Evolutionary conservation across 2,113 vertebrate genomes (phyloP).

Genomic region (human (Homo sapiens)): DNA sequence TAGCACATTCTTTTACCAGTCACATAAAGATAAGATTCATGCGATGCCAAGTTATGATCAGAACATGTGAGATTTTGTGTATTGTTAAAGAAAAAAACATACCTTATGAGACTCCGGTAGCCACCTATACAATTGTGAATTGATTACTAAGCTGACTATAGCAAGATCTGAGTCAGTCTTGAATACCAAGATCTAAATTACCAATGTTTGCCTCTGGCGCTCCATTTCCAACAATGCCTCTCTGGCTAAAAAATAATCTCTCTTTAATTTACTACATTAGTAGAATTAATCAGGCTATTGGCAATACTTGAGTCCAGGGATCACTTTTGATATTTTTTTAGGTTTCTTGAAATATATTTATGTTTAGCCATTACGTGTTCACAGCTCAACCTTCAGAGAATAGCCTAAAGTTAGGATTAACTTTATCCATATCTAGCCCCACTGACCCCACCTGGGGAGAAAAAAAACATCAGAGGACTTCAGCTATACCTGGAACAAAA

Average conservation of each 20-base stretch:
- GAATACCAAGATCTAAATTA: not conserved
- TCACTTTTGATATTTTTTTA: not conserved
- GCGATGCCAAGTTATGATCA: not conserved
- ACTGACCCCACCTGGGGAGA: too few relatives aligned
- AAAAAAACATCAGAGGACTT: not conserved
- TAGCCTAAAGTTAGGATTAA: not conserved
- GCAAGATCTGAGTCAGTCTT: not conserved
- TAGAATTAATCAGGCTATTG: conserved; percentile 25
- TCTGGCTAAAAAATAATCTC: not conserved
- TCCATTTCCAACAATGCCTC: not conserved
- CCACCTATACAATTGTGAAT: not conserved
- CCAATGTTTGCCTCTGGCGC: not conserved
- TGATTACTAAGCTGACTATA: not conserved
- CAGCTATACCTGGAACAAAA: not conserved
- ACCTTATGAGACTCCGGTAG: not conserved
- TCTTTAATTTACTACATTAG: conserved; percentile 9
- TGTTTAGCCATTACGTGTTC: not conserved
- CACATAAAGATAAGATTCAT: not conserved
- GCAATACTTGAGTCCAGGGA: not conserved
- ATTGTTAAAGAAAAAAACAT: not conserved
- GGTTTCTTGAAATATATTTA: conserved; percentile 12
- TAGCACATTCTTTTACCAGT: not conserved
- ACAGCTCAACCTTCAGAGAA: not conserved
- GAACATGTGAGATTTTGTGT: conserved; percentile 4
- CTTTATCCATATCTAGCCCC: not conserved